Evolutionary conservation across 2,113 vertebrate species (phyloP).

Genomic region (Dicentrarchus labrax): DNA sequence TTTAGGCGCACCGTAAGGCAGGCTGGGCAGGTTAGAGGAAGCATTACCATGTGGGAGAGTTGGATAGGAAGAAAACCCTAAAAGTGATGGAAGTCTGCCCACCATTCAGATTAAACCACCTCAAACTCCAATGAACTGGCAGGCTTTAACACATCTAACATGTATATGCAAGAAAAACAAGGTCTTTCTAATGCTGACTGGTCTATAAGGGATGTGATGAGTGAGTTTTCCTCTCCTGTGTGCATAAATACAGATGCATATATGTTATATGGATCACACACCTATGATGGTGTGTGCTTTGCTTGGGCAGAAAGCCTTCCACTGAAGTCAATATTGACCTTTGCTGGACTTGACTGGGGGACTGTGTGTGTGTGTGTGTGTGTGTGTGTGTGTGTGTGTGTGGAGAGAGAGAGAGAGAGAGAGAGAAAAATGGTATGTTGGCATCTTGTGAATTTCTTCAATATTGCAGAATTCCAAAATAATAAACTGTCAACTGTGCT

Average conservation of each 20-base stretch:
- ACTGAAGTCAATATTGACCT: slow-evolving; percentile 79
- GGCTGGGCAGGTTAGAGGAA: slow-evolving; percentile 36
- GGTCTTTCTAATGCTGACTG: slow-evolving; percentile 10
- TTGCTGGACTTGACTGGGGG: slow-evolving; percentile 44
- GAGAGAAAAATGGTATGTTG: slow-evolving; percentile 55
- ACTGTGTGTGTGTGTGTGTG: slow-evolving; percentile 3
- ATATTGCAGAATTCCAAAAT: slow-evolving; percentile 30
- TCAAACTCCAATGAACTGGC: slow-evolving; percentile 44
- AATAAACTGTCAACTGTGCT: slow-evolving; percentile 18
- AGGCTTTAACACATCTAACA: slow-evolving; percentile 42
- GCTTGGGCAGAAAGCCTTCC: slow-evolving; percentile 52
- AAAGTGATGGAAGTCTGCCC: slow-evolving; percentile 60
- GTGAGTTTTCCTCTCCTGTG: slow-evolving; percentile 33
- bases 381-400: background rate
- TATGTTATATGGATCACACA: slow-evolving; percentile 44
- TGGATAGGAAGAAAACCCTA: slow-evolving; percentile 44
- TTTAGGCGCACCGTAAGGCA: slow-evolving; percentile 44
- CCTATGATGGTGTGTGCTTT: slow-evolving; percentile 48
- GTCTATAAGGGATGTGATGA: slow-evolving; percentile 44
- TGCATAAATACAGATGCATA: slow-evolving; percentile 26
- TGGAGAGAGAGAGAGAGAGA: background rate
- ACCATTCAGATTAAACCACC: slow-evolving; percentile 36
- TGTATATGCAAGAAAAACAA: slow-evolving; percentile 46
- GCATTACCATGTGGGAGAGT: slow-evolving; percentile 53
- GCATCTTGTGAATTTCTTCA: slow-evolving; percentile 38